Conservation (phyloP, 2,888 invertebrate genomes). For the Scotopteryx bipunctaria region DNA sequence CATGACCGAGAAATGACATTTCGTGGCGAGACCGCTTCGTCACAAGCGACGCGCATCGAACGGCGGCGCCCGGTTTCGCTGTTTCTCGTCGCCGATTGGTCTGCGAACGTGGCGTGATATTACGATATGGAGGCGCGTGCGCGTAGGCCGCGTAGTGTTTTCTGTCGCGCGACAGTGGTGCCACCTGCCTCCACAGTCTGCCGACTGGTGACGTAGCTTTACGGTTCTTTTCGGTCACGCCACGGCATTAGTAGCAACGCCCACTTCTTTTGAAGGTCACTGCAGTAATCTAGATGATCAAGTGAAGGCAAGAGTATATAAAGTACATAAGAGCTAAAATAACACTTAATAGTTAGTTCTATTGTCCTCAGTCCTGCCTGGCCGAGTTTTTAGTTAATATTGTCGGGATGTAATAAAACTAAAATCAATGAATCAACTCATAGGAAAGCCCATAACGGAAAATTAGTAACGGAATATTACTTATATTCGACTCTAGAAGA, state of each 20-base stretch:
- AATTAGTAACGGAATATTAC: no score
- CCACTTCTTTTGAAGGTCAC: constrained; percentile 56
- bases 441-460: no score
- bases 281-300: constrained; percentile 44
- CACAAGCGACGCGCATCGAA: constrained; percentile 25
- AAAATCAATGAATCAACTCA: no score
- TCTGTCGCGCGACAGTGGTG: constrained; percentile 58
- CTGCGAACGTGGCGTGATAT: constrained; percentile 69
- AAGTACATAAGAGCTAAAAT: no score
- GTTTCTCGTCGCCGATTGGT: constrained; percentile 65
- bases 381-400: no score
- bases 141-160: constrained; percentile 36
- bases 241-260: constrained; percentile 40
- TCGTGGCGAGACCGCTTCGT: constrained; percentile 21
- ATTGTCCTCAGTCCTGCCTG: no score
- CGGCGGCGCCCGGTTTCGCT: constrained; percentile 49
- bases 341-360: neutral
- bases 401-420: no score
- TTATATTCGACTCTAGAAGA: no score
- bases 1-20: constrained; percentile 44
- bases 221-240: constrained; percentile 49
- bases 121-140: constrained; percentile 47
- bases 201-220: constrained; percentile 51
- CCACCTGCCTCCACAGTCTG: constrained; percentile 48
- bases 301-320: constrained; percentile 35